Evolutionary conservation across 2,797 vertebrate species (phyloP).

Genomic region (Clarias fuscus): DNA sequence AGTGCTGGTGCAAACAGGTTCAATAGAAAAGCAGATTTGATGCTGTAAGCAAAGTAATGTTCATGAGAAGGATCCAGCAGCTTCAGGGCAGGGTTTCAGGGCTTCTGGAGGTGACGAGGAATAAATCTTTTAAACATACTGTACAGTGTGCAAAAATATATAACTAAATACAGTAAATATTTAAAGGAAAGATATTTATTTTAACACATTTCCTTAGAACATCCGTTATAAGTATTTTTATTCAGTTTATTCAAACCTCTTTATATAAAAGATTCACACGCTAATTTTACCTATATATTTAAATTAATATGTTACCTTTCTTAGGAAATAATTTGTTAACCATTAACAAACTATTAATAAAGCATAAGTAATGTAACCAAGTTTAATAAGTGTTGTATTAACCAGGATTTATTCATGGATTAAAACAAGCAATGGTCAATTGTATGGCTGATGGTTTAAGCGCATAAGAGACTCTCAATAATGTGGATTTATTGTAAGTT

Average conservation of each 20-base stretch:
- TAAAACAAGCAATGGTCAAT: neutral
- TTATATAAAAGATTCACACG: neutral
- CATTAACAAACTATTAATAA: neutral
- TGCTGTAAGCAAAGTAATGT: constrained; percentile 77
- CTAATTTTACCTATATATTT: neutral
- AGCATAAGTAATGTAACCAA: neutral
- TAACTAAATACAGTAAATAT: neutral
- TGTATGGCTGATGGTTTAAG: neutral
- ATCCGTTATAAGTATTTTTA: neutral
- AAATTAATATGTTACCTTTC: neutral
- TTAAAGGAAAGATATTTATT: neutral
- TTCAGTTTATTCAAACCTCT: neutral
- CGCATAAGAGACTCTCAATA: neutral
- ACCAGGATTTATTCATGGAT: neutral
- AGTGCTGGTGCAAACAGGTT: constrained; percentile 78
- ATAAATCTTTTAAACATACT: constrained; percentile 1
- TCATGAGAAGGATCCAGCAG: constrained; percentile 45
- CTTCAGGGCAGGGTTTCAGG: neutral
- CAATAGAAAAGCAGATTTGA: constrained; percentile 70
- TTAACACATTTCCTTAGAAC: neutral
- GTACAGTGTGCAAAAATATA: constrained; percentile 39
- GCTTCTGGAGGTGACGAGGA: neutral
- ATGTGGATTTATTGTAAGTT: no score
- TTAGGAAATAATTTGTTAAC: neutral
- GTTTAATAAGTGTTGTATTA: neutral